Base-by-base conservation (phyloP, 2,797 vertebrate species). In the Liparis tanakae region DNA sequence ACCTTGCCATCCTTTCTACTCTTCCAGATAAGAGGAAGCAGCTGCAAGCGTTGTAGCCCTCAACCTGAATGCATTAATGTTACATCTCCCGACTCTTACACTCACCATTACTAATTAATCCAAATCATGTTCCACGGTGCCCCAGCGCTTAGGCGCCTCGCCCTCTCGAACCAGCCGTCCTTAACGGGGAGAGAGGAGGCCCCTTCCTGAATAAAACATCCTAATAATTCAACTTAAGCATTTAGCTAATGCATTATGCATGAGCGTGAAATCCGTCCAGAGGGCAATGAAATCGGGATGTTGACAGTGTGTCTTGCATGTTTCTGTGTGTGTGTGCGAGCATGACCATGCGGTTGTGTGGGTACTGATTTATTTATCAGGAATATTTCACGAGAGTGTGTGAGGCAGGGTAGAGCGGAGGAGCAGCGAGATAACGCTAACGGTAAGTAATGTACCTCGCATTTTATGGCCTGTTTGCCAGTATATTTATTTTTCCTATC, bases 151-250 rank as follows among this genome's bases (percentile, higher is more conserved):
- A 39, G 72, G 44, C 10, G 2, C 60, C 39, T 55, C 30, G 1
- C 12, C 46, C 55, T 33, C 67, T 59, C 6, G 14, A 14, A 70
- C 70, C 74, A 72, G 68, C 63, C 73, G 0, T 60, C 71, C 64
- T 67, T 61, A 70, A 69, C 39, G 2, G 70, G 63, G 44, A 48
- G 70, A 76, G 64, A 80, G 56, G 75, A 81, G 44, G 50, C 54
- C 72, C 65, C 64, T 68, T 64, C 59, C 78, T 90, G 81, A 91
- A 91, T 91, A 87, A 92, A 91, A 87, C 81, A 91, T 92, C 67
- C 82, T 86, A 89, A 92, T 88, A 89, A 88, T 89, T 91, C 81
- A 87, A 79, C 84, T 85, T 88, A 90, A 92, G 86, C 68, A 90
- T 91, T 90, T 87, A 84, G 70, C 33, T 82, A 15, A 82, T 92